phyloP scores from a whole-genome alignment of 2,888 invertebrate species.

The Monochamus alternatus region DNA sequence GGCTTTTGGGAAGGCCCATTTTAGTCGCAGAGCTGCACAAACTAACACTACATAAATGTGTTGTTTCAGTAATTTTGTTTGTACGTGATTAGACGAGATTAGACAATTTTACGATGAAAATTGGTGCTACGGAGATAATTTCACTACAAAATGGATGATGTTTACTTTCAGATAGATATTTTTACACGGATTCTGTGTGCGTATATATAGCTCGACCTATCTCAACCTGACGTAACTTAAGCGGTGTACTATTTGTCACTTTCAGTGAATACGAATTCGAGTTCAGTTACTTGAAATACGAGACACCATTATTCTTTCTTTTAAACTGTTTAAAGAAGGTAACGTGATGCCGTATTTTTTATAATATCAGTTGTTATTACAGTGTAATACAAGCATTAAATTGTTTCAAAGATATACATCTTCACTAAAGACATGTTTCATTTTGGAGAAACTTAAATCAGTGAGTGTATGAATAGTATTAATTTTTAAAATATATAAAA shows the following conservation, averaged over 20 bases:
- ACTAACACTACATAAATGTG: not conserved
- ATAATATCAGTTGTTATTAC: constrained; percentile 6
- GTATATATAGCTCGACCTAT: constrained; percentile 39
- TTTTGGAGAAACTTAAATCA: no score
- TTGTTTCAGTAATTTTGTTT: constrained; percentile 37
- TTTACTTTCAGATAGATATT: constrained; percentile 38
- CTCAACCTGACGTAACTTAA: constrained; percentile 46
- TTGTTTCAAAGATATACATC: no score
- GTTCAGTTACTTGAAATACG: constrained; percentile 17
- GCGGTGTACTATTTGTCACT: constrained; percentile 35
- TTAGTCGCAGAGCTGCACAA: not conserved
- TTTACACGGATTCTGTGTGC: constrained; percentile 1
- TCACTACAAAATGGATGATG: constrained; percentile 38
- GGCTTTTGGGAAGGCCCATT: not conserved
- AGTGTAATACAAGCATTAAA: no score
- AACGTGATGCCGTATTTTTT: constrained; percentile 15
- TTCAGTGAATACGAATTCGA: constrained; percentile 43
- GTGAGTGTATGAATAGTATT: no score
- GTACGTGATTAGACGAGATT: constrained; percentile 25
- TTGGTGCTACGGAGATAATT: constrained; percentile 32
- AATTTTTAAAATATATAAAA: no score
- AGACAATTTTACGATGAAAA: constrained; percentile 18
- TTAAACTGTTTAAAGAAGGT: constrained; percentile 28
- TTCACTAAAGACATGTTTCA: no score
- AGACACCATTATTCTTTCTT: constrained; percentile 14